These are phyloP conservation scores for Pituophis catenifer DNA, from an alignment of 2,113 vertebrate species.

Conservation along the genomic window DNA sequence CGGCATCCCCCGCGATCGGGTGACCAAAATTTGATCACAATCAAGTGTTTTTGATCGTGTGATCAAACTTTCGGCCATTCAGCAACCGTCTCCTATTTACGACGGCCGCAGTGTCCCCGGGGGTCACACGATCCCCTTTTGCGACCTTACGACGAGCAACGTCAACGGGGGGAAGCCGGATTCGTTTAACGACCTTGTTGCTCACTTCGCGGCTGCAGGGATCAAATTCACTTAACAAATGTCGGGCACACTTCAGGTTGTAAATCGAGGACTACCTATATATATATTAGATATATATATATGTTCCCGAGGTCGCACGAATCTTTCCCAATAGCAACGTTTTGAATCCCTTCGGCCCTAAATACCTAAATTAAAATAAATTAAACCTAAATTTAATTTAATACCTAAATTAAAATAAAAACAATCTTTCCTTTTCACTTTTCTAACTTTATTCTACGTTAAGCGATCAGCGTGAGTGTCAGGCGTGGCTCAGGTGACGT, in stretches of 20 bases:
- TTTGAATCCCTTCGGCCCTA: background rate
- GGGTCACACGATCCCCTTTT: background rate
- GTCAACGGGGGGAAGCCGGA: background rate
- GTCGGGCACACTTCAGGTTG: background rate
- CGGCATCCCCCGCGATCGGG: fast-evolving
- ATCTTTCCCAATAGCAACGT: background rate
- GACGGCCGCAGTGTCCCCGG: background rate
- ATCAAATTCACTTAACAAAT: background rate
- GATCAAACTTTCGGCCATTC: background rate
- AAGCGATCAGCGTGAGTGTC: background rate
- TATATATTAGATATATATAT: no score
- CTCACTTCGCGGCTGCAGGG: no score
- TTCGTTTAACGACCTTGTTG: background rate
- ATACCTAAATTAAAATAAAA: background rate
- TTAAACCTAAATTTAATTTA: background rate
- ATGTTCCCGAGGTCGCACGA: background rate
- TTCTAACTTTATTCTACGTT: background rate
- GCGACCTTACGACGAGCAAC: background rate
- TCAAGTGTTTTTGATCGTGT: no score
- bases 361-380: background rate
- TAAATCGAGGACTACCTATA: background rate
- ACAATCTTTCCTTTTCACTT: background rate
- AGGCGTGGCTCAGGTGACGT: no score
- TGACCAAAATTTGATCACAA: no score
- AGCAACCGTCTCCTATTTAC: background rate